Percentiles rank a stretch among this genome's conserved stretches.
Conservation (phyloP, 2,113 vertebrate genomes). For the Macheiramphus alcinus region DNA sequence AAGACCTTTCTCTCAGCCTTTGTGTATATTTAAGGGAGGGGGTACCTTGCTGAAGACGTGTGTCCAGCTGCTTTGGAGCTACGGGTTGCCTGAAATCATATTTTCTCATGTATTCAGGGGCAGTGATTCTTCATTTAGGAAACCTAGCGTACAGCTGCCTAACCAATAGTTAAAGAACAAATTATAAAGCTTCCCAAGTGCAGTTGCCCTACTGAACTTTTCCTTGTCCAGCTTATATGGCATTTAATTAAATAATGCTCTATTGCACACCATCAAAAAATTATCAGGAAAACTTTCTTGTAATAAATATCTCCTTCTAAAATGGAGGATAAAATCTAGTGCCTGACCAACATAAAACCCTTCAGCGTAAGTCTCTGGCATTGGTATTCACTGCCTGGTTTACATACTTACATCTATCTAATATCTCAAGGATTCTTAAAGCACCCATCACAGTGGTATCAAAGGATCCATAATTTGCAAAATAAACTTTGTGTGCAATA, state of each 20-base stretch:
- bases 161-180: constrained; percentile 46
- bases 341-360: neutral
- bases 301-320: neutral
- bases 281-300: neutral
- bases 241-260: constrained; percentile 63
- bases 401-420: neutral
- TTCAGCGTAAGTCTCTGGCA: neutral
- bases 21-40: neutral
- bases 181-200: neutral
- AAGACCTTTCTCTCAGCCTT: neutral
- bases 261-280: constrained; percentile 39
- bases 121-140: constrained; percentile 14
- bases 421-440: neutral
- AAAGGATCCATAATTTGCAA: constrained; percentile 19
- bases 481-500: neutral
- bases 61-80: neutral
- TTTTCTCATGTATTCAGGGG: neutral
- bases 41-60: neutral
- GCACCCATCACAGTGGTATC: neutral
- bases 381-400: neutral
- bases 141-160: constrained; percentile 10
- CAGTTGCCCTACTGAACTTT: neutral
- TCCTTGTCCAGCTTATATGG: constrained; percentile 7
- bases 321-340: neutral
- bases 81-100: neutral